Evolutionary conservation across 92 coral and sea anemone genomes (phyloP).

Genomic region (Micromussa lordhowensis): DNA sequence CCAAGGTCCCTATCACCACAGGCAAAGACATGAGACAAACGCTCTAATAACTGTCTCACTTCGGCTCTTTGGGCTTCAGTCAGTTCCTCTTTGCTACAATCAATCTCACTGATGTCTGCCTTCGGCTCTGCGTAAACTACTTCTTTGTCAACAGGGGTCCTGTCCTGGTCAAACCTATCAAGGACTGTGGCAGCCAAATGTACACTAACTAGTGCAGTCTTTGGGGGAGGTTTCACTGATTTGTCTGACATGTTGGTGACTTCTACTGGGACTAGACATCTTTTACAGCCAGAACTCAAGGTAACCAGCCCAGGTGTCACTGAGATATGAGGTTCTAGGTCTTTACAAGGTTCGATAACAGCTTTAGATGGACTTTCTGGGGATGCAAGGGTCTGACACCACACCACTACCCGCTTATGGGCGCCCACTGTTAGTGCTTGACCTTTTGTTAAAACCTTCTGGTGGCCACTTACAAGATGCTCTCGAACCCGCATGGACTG

Average conservation of each 20-base stretch:
- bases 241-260: conserved; percentile 29
- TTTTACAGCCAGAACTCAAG: conserved; percentile 20
- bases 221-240: conserved; percentile 4
- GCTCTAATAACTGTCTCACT: conserved; percentile 24
- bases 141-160: conserved; percentile 28
- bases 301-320: conserved; percentile 44
- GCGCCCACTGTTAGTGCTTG: conserved; percentile 46
- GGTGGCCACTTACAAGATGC: conserved; percentile 11
- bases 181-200: too few relatives aligned
- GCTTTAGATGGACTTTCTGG: conserved; percentile 44
- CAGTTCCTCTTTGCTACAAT: conserved; percentile 34
- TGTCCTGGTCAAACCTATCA: not conserved
- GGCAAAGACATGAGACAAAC: conserved; percentile 49
- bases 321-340: conserved; percentile 7
- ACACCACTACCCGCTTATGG: conserved; percentile 42
- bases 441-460: conserved; percentile 10
- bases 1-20: not conserved
- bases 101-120: conserved; percentile 26
- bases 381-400: conserved; percentile 25
- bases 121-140: conserved; percentile 14
- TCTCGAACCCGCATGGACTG: not conserved
- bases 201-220: not conserved
- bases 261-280: conserved; percentile 43
- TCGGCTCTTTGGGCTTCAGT: conserved; percentile 28
- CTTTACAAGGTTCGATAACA: conserved; percentile 33